A percentile compares a stretch with the other conserved stretches of the same genome.
These are phyloP conservation scores for Rhingia campestris DNA, from an alignment of 2,888 invertebrate genomes.

Conservation along the genomic window DNA sequence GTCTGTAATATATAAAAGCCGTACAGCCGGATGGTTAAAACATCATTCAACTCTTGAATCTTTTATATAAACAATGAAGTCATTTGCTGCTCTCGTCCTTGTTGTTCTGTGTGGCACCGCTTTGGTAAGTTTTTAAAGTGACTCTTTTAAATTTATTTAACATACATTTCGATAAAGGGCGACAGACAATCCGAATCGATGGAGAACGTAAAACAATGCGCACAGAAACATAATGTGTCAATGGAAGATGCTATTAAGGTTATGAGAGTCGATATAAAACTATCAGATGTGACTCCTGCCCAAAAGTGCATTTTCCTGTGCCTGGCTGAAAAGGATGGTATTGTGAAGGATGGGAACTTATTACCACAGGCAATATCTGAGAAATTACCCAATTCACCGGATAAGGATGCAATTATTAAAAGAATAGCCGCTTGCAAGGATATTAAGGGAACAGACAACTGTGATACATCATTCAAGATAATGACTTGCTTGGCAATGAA, in stretches of 20 bases:
- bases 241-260: constrained; percentile 75
- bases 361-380: constrained; percentile 75
- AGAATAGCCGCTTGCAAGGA: constrained; percentile 77
- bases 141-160: background rate
- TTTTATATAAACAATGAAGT: constrained; percentile 20
- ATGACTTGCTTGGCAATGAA: constrained; percentile 76
- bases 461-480: constrained; percentile 79
- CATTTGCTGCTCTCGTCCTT: background rate
- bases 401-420: constrained; percentile 75
- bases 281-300: constrained; percentile 74
- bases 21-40: background rate
- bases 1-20: background rate
- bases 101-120: background rate
- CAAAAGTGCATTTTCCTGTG: constrained; percentile 79
- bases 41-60: background rate
- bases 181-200: constrained; percentile 21
- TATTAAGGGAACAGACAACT: constrained; percentile 77
- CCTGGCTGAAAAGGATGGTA: constrained; percentile 79
- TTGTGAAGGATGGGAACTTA: constrained; percentile 77
- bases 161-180: constrained; percentile 3
- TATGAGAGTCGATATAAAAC: constrained; percentile 75
- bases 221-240: constrained; percentile 75
- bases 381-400: constrained; percentile 76
- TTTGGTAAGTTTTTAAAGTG: constrained; percentile 25
- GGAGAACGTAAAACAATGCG: constrained; percentile 73